These are phyloP conservation scores for Ophion costatus DNA, from an alignment of 2,888 invertebrate genomes.

Conservation along the genomic window DNA sequence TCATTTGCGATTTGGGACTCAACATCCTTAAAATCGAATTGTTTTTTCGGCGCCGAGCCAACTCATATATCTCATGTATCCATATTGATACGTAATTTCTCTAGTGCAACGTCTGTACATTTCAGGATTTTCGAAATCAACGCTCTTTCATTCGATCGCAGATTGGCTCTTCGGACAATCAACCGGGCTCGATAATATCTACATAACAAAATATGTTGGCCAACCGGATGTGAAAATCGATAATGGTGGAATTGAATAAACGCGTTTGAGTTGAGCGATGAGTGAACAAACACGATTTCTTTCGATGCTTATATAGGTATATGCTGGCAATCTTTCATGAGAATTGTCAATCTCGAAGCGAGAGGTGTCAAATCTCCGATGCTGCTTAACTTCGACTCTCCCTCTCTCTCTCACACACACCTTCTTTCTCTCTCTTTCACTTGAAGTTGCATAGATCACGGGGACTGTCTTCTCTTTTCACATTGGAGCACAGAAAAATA, in stretches of 20 bases:
- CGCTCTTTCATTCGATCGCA: no score
- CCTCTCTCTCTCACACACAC: conserved; percentile 19
- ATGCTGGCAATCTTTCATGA: conserved; percentile 73
- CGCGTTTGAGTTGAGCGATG: conserved; percentile 36
- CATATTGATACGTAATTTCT: no score
- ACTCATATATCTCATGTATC: no score
- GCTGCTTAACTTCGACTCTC: conserved; percentile 37
- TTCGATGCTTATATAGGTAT: conserved; percentile 34
- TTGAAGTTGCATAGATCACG: conserved; percentile 35
- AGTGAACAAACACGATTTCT: conserved; percentile 44
- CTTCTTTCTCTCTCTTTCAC: conserved; percentile 1
- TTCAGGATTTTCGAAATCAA: no score
- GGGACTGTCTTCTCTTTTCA: conserved; percentile 27
- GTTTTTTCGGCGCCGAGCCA: no score
- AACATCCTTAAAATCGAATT: no score
- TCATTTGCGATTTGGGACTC: no score
- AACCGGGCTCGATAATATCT: no score
- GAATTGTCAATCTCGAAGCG: conserved; percentile 79
- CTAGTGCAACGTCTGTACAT: no score
- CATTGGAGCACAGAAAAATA: conserved; percentile 48
- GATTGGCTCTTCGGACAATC: no score
- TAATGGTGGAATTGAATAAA: conserved; percentile 31
- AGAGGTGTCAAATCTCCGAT: conserved; percentile 60
- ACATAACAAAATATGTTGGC: neutral
- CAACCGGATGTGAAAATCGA: conserved; percentile 43